These are phyloP conservation scores for Philypnodon macrostomus DNA, from an alignment of 2,797 vertebrate species.

Conservation along the genomic window DNA sequence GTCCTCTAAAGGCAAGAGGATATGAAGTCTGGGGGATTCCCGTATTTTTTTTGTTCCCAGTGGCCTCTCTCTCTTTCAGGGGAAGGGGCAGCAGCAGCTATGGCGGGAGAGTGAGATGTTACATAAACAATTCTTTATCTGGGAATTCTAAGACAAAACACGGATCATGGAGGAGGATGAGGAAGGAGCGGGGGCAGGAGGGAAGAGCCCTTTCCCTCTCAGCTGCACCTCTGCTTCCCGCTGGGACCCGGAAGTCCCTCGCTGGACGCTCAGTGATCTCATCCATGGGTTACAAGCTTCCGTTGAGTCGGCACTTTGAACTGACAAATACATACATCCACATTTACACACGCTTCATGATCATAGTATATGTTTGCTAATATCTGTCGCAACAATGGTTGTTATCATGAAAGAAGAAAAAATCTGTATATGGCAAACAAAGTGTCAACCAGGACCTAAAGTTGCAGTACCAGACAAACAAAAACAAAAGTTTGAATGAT, in stretches of 20 bases:
- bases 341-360: constrained; percentile 12
- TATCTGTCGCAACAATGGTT: no score
- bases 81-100: constrained; percentile 34
- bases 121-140: constrained; percentile 70
- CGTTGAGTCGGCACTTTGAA: constrained; percentile 78
- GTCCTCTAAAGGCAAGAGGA: constrained; percentile 50
- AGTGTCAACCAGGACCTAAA: no score
- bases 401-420: no score
- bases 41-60: constrained; percentile 67
- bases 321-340: constrained; percentile 23
- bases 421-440: no score
- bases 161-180: constrained; percentile 58
- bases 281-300: constrained; percentile 79
- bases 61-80: constrained; percentile 34
- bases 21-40: constrained; percentile 68
- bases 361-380: no score
- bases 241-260: constrained; percentile 82
- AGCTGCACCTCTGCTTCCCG: constrained; percentile 83
- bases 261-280: constrained; percentile 80
- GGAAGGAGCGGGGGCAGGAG: constrained; percentile 41
- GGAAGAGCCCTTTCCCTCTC: constrained; percentile 88
- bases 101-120: constrained; percentile 53
- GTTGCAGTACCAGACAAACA: no score
- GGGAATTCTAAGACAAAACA: constrained; percentile 67
- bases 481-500: no score